Evolutionary conservation across 30 jellyfish, hydroid and myxozoan species (phyloP).

Genomic region (Aurelia sp.): DNA sequence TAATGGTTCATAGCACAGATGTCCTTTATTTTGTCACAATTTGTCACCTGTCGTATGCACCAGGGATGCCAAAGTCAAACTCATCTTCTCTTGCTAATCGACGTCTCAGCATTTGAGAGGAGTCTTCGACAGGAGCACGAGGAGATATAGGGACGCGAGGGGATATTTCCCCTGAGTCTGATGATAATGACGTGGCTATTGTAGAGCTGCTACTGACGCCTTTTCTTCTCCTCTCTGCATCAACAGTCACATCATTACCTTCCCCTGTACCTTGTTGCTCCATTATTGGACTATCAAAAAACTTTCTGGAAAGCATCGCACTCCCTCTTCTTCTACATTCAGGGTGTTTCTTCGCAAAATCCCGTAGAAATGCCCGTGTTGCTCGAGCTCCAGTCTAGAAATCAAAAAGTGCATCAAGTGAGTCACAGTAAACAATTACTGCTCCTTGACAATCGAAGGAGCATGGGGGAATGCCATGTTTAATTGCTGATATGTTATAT

Average conservation of each 20-base stretch:
- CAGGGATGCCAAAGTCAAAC: slow-evolving; percentile 54
- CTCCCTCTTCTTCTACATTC: slow-evolving; percentile 92
- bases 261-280: neutral
- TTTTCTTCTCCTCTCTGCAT: slow-evolving; percentile 15
- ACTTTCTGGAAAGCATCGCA: slow-evolving; percentile 88
- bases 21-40: neutral
- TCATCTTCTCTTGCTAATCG: slow-evolving; percentile 51
- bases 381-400: slow-evolving; percentile 98
- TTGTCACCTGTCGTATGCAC: slow-evolving; percentile 43
- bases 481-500: no score
- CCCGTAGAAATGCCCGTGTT: slow-evolving; percentile 93
- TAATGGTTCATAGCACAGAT: no score
- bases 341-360: slow-evolving; percentile 94
- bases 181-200: slow-evolving; percentile 6
- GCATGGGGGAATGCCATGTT: no score
- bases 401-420: neutral
- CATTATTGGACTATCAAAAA: slow-evolving; percentile 58
- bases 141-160: neutral
- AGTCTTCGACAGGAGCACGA: neutral
- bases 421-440: neutral
- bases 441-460: neutral
- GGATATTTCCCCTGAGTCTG: neutral
- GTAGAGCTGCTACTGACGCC: neutral
- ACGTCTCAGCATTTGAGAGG: slow-evolving; percentile 39
- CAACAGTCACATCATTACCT: neutral